phyloP scores from a whole-genome alignment of 30 jellyfish, hydroid and myxozoan species.

The Turritopsis dohrnii region DNA sequence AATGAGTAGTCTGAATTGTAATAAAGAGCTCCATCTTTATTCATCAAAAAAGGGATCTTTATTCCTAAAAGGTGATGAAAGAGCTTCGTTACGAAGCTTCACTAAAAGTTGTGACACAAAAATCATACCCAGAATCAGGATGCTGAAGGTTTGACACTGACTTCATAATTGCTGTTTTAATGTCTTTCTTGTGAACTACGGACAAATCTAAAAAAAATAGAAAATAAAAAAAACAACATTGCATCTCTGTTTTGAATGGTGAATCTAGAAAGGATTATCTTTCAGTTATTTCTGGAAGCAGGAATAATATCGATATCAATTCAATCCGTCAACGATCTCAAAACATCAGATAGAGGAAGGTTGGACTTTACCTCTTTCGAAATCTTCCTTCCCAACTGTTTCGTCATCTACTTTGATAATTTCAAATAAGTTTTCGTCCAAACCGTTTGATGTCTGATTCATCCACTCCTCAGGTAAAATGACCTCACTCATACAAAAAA shows the following conservation, averaged over 20 bases:
- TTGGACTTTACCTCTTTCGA: neutral
- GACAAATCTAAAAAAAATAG: constrained; percentile 39
- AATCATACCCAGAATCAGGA: constrained; percentile 59
- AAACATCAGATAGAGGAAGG: neutral
- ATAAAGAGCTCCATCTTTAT: too few relatives aligned
- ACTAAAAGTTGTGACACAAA: too few relatives aligned
- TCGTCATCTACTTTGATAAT: constrained; percentile 4
- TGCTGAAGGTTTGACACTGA: constrained; percentile 62
- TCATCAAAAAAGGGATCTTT: too few relatives aligned
- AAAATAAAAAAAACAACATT: too few relatives aligned
- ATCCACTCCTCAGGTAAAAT: neutral
- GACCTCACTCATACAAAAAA: neutral
- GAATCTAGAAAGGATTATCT: too few relatives aligned
- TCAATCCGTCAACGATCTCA: too few relatives aligned
- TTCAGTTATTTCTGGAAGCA: too few relatives aligned
- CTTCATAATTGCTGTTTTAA: constrained; percentile 28
- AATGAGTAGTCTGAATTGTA: too few relatives aligned
- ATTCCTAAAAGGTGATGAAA: too few relatives aligned
- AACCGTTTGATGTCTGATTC: neutral
- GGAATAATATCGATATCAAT: too few relatives aligned
- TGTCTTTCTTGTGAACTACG: constrained; percentile 45
- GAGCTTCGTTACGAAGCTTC: too few relatives aligned
- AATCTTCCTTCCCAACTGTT: neutral
- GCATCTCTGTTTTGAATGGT: too few relatives aligned
- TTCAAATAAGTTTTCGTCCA: neutral